Conservation (phyloP, 2,113 vertebrate genomes). For the Anguilla rostrata region DNA sequence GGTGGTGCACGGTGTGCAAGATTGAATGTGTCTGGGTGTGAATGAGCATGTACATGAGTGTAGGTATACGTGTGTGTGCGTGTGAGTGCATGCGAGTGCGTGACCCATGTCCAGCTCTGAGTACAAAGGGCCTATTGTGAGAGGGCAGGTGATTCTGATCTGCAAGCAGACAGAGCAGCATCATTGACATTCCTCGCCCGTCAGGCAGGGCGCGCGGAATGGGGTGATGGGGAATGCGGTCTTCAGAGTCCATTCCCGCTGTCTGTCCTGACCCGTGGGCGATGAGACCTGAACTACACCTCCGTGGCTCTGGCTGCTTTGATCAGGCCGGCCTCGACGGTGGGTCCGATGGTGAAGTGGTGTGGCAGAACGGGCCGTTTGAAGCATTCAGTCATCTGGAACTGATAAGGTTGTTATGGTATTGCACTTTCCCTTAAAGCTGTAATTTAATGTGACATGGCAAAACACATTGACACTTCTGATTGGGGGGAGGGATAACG, state of each 20-base stretch:
- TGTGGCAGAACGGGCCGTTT: conserved; percentile 61
- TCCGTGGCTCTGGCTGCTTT: conserved; percentile 58
- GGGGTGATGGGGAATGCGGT: not conserved
- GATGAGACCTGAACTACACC: conserved; percentile 39
- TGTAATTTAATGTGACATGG: conserved; percentile 64
- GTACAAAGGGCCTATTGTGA: not conserved
- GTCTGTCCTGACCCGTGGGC: conserved; percentile 34
- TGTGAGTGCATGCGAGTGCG: not conserved
- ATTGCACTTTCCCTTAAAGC: conserved; percentile 63
- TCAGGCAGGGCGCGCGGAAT: not conserved
- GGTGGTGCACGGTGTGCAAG: not conserved
- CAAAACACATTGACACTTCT: conserved; percentile 49
- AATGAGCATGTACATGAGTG: not conserved
- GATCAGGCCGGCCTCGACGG: conserved; percentile 55
- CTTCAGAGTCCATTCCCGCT: not conserved
- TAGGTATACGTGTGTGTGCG: not conserved
- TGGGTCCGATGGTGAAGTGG: conserved; percentile 53
- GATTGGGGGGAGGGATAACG: conserved; percentile 19
- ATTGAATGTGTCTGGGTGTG: not conserved
- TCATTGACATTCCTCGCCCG: not conserved
- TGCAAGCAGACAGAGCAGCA: not conserved
- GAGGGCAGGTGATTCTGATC: not conserved
- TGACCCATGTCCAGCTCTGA: not conserved
- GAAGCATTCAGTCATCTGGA: conserved; percentile 69
- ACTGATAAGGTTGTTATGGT: conserved; percentile 66